Conservation (phyloP, 2,797 vertebrate species). For the Novumbra hubbsi region DNA sequence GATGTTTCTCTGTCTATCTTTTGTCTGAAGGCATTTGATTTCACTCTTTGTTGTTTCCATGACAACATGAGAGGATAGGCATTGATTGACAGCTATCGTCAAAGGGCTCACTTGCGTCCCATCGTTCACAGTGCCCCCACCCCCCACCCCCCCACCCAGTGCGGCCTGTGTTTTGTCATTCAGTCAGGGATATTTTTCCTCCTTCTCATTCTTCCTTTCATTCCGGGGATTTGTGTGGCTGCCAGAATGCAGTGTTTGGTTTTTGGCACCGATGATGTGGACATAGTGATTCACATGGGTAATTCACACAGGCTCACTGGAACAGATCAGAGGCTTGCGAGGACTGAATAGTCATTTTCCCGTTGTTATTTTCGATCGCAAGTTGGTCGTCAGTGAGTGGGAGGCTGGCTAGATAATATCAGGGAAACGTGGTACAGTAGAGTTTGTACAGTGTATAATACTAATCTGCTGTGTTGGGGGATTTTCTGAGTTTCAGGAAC, state of each 20-base stretch:
- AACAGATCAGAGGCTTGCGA: slow-evolving; percentile 51
- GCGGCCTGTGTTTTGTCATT: slow-evolving; percentile 74
- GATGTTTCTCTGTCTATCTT: background rate
- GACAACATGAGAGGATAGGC: slow-evolving; percentile 75
- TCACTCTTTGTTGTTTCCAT: slow-evolving; percentile 76
- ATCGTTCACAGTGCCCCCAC: slow-evolving; percentile 65
- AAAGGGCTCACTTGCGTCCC: slow-evolving; percentile 73
- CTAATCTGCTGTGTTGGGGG: slow-evolving; percentile 78
- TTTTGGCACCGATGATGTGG: background rate
- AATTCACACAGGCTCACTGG: slow-evolving; percentile 12
- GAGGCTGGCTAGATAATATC: background rate
- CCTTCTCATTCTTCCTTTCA: slow-evolving; percentile 57
- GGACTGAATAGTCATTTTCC: slow-evolving; percentile 52
- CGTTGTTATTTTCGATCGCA: slow-evolving; percentile 48
- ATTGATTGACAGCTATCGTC: slow-evolving; percentile 78
- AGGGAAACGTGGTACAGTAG: slow-evolving; percentile 66
- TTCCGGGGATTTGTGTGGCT: slow-evolving; percentile 23
- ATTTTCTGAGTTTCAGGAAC: slow-evolving; percentile 78
- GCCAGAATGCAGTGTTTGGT: background rate
- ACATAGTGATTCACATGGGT: slow-evolving; percentile 1
- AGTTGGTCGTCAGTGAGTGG: slow-evolving; percentile 42
- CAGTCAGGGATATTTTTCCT: slow-evolving; percentile 72
- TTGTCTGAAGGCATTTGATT: slow-evolving; percentile 56
- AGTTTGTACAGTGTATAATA: slow-evolving; percentile 70
- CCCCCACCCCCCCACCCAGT: slow-evolving; percentile 50